Percentiles rank a stretch among this genome's conserved stretches.
Conservation (phyloP, 2,113 vertebrate genomes). For the Ifrita kowaldi region DNA sequence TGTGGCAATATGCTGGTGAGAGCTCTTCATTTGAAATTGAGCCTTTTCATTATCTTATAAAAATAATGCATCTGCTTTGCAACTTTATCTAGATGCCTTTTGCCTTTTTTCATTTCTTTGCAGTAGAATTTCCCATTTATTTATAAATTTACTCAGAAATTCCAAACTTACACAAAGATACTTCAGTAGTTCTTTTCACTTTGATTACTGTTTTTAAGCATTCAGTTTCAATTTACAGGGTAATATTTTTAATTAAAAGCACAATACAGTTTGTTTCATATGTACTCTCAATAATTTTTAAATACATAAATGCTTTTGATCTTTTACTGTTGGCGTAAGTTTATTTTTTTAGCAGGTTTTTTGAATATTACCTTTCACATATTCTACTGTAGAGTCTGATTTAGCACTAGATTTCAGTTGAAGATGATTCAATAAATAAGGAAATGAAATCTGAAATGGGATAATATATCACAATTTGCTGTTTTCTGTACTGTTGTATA, state of each 20-base stretch:
- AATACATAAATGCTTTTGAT: conserved; percentile 8
- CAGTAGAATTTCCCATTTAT: neutral
- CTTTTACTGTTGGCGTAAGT: neutral
- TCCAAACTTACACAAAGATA: neutral
- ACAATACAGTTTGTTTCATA: neutral
- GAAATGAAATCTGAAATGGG: neutral
- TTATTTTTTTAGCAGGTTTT: neutral
- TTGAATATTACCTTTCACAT: neutral
- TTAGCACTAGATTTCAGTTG: neutral
- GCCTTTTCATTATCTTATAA: neutral
- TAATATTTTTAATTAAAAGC: conserved; percentile 42
- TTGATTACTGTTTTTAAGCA: neutral
- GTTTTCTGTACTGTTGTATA: neutral
- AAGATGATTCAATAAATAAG: neutral
- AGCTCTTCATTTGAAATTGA: neutral
- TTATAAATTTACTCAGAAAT: neutral
- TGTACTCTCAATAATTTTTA: neutral
- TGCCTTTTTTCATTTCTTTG: neutral
- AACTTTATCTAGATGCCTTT: neutral
- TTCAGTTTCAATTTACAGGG: neutral
- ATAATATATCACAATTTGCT: neutral
- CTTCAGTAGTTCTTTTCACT: neutral
- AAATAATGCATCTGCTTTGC: neutral
- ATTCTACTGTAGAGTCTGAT: neutral
- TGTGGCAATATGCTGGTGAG: neutral